Conservation (phyloP, 1,140 invertebrate species). For the Lethocerus indicus region DNA sequence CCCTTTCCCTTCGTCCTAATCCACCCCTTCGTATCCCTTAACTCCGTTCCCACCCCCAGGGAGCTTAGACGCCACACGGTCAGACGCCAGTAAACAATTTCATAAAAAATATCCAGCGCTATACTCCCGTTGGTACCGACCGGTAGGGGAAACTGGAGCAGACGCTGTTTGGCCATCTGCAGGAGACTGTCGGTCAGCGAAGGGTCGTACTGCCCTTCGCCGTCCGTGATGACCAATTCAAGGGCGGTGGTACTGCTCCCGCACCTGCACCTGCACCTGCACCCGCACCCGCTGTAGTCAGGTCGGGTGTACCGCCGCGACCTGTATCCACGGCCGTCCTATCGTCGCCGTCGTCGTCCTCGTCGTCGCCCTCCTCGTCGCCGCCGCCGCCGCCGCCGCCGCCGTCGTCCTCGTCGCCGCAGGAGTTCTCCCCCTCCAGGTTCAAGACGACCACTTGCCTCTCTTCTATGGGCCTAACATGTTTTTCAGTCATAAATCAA, state of each 20-base stretch:
- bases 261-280: neutral
- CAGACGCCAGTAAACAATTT: neutral
- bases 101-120: neutral
- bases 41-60: no score
- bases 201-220: constrained; percentile 3
- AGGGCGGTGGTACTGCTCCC: neutral
- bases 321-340: no score
- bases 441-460: constrained; percentile 5
- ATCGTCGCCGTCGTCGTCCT: no score
- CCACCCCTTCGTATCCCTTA: neutral
- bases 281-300: constrained; percentile 2
- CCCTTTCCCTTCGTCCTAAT: neutral
- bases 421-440: no score
- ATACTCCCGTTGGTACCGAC: no score
- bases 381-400: no score
- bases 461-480: neutral
- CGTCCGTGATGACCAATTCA: constrained; percentile 6
- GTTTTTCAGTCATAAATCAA: no score
- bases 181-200: constrained; percentile 5
- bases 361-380: no score
- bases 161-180: neutral
- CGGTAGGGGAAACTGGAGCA: constrained; percentile 7
- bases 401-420: no score
- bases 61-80: neutral
- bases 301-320: no score